phyloP scores from a whole-genome alignment of 2,113 vertebrate species.

The Cynocephalus volans region DNA sequence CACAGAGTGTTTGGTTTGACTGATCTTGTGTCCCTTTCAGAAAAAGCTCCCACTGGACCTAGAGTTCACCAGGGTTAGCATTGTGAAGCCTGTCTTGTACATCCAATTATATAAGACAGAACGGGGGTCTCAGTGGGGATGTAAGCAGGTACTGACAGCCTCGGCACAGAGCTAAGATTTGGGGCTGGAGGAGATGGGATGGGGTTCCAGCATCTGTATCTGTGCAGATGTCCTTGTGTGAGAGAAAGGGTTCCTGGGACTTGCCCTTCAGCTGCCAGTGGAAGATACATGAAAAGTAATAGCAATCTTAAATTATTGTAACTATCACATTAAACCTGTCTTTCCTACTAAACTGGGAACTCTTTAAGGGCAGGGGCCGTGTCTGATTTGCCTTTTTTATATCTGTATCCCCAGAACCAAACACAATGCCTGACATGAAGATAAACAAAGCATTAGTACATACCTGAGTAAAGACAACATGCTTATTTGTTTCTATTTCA shows the following conservation, averaged over 20 bases:
- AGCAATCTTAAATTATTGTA: neutral
- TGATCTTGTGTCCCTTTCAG: neutral
- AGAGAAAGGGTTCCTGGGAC: neutral
- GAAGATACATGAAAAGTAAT: neutral
- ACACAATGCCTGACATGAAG: neutral
- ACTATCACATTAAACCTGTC: fast-evolving
- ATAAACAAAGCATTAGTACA: neutral
- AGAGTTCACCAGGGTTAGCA: neutral
- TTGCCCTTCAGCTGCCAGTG: neutral
- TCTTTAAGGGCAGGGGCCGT: neutral
- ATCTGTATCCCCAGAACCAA: neutral
- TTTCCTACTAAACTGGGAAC: neutral
- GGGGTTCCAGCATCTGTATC: fast-evolving
- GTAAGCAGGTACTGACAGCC: neutral
- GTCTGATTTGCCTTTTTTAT: neutral
- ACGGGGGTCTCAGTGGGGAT: neutral
- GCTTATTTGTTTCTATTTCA: fast-evolving
- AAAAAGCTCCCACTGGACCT: neutral
- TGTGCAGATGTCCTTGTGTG: neutral
- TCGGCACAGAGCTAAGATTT: neutral
- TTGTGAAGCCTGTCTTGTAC: neutral
- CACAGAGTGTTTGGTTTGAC: neutral
- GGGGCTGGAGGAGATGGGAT: neutral
- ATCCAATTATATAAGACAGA: neutral
- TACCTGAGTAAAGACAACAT: neutral